Percentiles rank a stretch among this genome's conserved stretches.
Evolutionary conservation across 2,113 vertebrate species (phyloP).

Genomic region (Colistium nudipinnis): DNA sequence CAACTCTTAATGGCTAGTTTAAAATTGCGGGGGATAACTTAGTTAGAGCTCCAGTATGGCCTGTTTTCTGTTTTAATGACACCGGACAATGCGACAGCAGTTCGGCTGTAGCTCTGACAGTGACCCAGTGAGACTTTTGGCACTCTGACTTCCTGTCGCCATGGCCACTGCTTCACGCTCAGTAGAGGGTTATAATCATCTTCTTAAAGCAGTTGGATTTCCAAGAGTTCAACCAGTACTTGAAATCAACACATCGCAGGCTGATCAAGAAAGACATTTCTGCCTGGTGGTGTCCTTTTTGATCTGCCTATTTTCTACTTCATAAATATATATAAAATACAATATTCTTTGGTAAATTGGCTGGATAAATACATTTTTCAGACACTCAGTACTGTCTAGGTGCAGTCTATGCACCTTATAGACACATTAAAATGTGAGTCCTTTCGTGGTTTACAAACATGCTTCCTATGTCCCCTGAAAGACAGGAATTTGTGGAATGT

Average conservation of each 20-base stretch:
- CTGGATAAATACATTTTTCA: too few relatives aligned
- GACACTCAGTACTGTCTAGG: too few relatives aligned
- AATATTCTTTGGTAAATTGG: too few relatives aligned
- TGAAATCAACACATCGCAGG: slow-evolving; percentile 17
- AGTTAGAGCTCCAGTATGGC: slow-evolving; percentile 38
- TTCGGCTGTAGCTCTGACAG: slow-evolving; percentile 17
- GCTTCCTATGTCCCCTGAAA: slow-evolving; percentile 27
- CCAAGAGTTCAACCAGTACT: slow-evolving; percentile 20
- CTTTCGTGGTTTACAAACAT: slow-evolving; percentile 11
- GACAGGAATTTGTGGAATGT: slow-evolving; percentile 44
- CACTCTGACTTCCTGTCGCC: slow-evolving; percentile 24
- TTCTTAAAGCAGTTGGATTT: slow-evolving; percentile 41
- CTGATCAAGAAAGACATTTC: slow-evolving; percentile 33
- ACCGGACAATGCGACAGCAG: slow-evolving; percentile 37
- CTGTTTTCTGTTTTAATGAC: slow-evolving; percentile 52
- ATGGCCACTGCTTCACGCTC: slow-evolving; percentile 18
- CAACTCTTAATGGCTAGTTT: slow-evolving; percentile 54
- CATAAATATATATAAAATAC: too few relatives aligned
- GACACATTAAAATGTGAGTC: slow-evolving; percentile 8
- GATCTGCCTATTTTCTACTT: too few relatives aligned
- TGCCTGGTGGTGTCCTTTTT: background rate
- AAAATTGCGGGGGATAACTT: slow-evolving; percentile 53
- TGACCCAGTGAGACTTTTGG: slow-evolving; percentile 32
- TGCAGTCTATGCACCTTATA: slow-evolving; percentile 5
- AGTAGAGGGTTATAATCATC: slow-evolving; percentile 35